phyloP scores from a whole-genome alignment of 2,797 vertebrate species.

The Typhlichthys subterraneus region DNA sequence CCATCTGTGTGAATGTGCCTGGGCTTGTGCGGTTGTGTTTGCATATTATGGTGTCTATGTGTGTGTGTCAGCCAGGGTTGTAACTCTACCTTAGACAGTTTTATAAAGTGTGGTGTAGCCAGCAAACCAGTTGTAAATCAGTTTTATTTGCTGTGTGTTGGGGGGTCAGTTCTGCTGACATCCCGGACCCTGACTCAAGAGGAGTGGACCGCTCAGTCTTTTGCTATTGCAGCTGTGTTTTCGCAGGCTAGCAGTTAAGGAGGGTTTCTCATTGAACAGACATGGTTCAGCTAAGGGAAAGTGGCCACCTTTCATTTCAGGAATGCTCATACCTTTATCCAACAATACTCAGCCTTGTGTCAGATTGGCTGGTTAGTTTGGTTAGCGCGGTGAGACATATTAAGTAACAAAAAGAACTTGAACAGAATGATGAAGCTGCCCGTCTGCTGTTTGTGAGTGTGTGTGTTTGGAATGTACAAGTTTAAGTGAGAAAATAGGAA shows the following conservation, averaged over 20 bases:
- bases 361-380: too few relatives aligned
- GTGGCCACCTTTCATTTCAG: slow-evolving; percentile 3
- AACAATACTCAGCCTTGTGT: background rate
- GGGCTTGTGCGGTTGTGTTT: slow-evolving; percentile 2
- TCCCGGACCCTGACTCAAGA: slow-evolving; percentile 64
- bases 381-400: too few relatives aligned
- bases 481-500: too few relatives aligned
- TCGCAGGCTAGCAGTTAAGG: slow-evolving; percentile 58
- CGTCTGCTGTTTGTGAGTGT: too few relatives aligned
- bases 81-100: slow-evolving; percentile 77
- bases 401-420: too few relatives aligned
- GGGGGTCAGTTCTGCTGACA: slow-evolving; percentile 76
- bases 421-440: too few relatives aligned
- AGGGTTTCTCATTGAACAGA: slow-evolving; percentile 49
- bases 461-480: too few relatives aligned
- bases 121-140: slow-evolving; percentile 73
- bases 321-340: background rate
- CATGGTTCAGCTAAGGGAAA: slow-evolving; percentile 60
- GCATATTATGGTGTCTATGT: slow-evolving; percentile 45
- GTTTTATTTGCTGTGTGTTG: slow-evolving; percentile 77
- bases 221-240: slow-evolving; percentile 76
- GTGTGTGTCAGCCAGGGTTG: slow-evolving; percentile 57
- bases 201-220: slow-evolving; percentile 60
- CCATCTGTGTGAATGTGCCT: slow-evolving; percentile 31
- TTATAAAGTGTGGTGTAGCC: slow-evolving; percentile 75